phyloP scores from a whole-genome alignment of 2,113 vertebrate species.

The Toxotes chatareus region DNA sequence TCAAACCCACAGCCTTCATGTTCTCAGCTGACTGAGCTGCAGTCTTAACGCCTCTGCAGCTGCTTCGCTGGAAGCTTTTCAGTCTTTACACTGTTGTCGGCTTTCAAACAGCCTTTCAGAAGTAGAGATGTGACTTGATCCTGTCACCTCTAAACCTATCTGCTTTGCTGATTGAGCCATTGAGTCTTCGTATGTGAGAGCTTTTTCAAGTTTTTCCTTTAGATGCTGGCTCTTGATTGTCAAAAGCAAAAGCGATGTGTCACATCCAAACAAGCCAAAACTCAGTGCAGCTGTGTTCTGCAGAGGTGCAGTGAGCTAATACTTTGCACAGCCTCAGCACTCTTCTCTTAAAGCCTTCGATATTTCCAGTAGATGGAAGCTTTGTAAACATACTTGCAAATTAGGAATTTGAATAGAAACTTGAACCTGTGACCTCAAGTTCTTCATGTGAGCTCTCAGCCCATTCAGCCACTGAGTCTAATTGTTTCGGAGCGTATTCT shows the following conservation, averaged over 20 bases:
- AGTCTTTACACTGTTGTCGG: conserved; percentile 15
- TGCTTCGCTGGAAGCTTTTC: conserved; percentile 49
- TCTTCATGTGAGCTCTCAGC: conserved; percentile 24
- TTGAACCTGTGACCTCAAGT: conserved; percentile 57
- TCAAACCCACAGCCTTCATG: conserved; percentile 41
- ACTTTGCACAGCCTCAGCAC: conserved; percentile 21
- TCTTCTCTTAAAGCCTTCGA: conserved; percentile 49
- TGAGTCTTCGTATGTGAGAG: conserved; percentile 44
- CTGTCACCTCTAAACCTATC: conserved; percentile 50
- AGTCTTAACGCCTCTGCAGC: conserved; percentile 21
- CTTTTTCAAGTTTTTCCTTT: conserved; percentile 61
- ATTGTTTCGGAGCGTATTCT: conserved; percentile 41
- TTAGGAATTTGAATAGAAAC: conserved; percentile 53
- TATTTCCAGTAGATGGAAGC: conserved; percentile 29
- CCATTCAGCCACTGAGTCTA: conserved; percentile 42
- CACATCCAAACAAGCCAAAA: conserved; percentile 20
- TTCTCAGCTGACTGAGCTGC: conserved; percentile 15
- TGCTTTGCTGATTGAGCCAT: conserved; percentile 62
- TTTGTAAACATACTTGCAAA: conserved; percentile 51
- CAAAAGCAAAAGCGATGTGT: conserved; percentile 54
- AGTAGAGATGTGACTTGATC: conserved; percentile 58
- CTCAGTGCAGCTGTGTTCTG: conserved; percentile 35
- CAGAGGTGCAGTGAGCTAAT: conserved; percentile 37
- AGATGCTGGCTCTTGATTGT: conserved; percentile 56
- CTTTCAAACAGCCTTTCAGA: conserved; percentile 58